Percentiles rank a stretch among this genome's conserved stretches.
Conservation (phyloP, 2,888 invertebrate species). For the Rhamphomyia laevipes region DNA sequence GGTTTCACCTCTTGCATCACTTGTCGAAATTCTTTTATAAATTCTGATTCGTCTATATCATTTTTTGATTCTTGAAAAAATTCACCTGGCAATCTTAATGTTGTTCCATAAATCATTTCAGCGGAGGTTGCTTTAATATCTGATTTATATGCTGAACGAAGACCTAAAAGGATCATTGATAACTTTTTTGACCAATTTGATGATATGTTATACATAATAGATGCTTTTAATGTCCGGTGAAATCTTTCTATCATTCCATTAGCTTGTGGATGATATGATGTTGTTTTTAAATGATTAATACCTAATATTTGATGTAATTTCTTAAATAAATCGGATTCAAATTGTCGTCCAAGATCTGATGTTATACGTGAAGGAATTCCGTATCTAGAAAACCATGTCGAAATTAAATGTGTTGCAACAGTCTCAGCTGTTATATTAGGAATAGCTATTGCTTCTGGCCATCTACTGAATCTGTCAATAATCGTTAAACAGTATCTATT, state of each 20-base stretch:
- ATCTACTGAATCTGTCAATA: slow-evolving; percentile 14
- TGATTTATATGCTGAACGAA: slow-evolving; percentile 21
- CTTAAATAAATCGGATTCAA: slow-evolving; percentile 24
- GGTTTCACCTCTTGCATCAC: neutral
- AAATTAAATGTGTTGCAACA: no score
- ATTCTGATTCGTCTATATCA: neutral
- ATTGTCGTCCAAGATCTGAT: slow-evolving; percentile 29
- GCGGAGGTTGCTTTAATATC: no score
- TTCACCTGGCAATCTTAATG: slow-evolving; percentile 18
- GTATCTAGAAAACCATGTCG: slow-evolving; percentile 34
- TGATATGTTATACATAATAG: slow-evolving; percentile 13
- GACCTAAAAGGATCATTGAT: slow-evolving; percentile 25
- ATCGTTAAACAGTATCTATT: slow-evolving; percentile 24
- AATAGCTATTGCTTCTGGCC: slow-evolving; percentile 18
- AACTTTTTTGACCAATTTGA: slow-evolving; percentile 22
- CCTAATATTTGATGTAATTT: slow-evolving; percentile 19
- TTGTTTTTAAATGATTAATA: slow-evolving; percentile 20
- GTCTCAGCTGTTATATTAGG: slow-evolving; percentile 15
- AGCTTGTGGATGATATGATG: slow-evolving; percentile 28
- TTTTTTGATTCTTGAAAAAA: neutral
- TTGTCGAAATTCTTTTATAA: neutral
- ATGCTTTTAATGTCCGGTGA: slow-evolving; percentile 30
- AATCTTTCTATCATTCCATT: slow-evolving; percentile 34
- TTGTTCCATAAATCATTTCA: slow-evolving; percentile 23
- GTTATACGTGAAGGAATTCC: slow-evolving; percentile 30